Base-by-base conservation (phyloP, 1,140 invertebrate genomes). In the Fopius arisanus region DNA sequence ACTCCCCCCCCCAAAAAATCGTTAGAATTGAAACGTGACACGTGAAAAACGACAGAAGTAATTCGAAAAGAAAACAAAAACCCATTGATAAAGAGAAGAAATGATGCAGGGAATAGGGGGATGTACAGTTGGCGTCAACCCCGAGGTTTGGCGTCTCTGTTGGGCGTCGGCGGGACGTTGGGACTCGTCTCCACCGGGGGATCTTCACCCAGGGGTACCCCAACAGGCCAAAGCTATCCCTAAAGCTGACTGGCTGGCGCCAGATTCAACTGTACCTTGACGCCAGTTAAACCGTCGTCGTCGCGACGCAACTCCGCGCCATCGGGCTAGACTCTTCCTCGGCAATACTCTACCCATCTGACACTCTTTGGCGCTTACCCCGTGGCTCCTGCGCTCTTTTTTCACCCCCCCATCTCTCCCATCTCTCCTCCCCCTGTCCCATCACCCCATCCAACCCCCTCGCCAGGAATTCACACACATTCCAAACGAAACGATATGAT, bases 261-360 rank as follows among this genome's bases (percentile, higher is more conserved):
- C 54, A 23, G 19, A 23, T 59, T 59, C 54, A 23, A 23, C 54
- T 28, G 21, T 59, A 23, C 54, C 26, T 59, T 59, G 54, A 59
- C 54, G 54, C 54, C 54, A 59, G 54, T 59, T 59, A 59, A 59
- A 59, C 19, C 54, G 54, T 59, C 54, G 54, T 59, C 54, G 54
- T 4, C 54, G 54, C 54, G 54, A 59, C 54, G 54, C 23, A 26
- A 2, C 21, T 59, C 19, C 54, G 54, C 54, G 54, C 54, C 54
- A 59, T 14, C 54, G 54, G 54, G 54, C 54, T 59, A 59, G 54
- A 59, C 54, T 59, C 23, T 59, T 59, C 54, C 54, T 59, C 54
- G 54, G 54, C 54, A 59, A 59, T 48, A 48, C 43, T 48, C 43
- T 19, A 48, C 43, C 3, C 54, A 59, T 59, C 54, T 59, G 54